A percentile compares a stretch with the other conserved stretches of the same genome.
Conservation (phyloP, 2,888 invertebrate genomes). For the Chloromyia formosa region DNA sequence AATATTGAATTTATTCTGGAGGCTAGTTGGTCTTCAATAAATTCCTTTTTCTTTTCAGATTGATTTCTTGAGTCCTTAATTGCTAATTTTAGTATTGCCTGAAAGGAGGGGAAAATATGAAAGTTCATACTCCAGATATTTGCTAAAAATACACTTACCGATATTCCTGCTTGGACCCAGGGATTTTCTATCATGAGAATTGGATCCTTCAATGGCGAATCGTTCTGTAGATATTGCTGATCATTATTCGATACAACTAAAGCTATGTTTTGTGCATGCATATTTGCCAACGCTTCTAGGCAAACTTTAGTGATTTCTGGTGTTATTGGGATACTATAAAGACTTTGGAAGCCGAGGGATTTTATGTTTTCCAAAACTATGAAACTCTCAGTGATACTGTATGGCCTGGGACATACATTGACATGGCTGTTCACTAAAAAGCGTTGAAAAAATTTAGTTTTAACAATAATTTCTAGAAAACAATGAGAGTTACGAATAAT, state of each 20-base stretch:
- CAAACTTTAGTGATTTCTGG: background rate
- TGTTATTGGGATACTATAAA: background rate
- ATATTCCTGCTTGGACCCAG: constrained; percentile 36
- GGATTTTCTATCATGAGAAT: constrained; percentile 7
- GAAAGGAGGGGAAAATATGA: background rate
- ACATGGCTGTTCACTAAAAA: background rate
- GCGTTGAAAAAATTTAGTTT: background rate
- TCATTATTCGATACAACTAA: background rate
- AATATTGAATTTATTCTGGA: constrained; percentile 54
- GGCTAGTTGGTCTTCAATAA: constrained; percentile 55
- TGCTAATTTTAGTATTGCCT: constrained; percentile 55
- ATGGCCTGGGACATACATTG: constrained; percentile 20
- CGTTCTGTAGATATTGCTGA: background rate
- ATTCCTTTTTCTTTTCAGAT: constrained; percentile 44
- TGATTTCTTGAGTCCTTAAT: constrained; percentile 17
- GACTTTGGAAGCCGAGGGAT: background rate
- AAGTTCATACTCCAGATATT: background rate
- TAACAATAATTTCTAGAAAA: no score
- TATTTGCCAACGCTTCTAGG: background rate
- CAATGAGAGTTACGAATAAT: no score
- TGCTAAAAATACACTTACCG: constrained; percentile 19
- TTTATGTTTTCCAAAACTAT: constrained; percentile 8
- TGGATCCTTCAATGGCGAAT: background rate
- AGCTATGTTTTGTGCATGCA: constrained; percentile 16
- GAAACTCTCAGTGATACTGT: background rate